Conservation (phyloP, 92 coral and sea anemone species). For the Micromussa lordhowensis region DNA sequence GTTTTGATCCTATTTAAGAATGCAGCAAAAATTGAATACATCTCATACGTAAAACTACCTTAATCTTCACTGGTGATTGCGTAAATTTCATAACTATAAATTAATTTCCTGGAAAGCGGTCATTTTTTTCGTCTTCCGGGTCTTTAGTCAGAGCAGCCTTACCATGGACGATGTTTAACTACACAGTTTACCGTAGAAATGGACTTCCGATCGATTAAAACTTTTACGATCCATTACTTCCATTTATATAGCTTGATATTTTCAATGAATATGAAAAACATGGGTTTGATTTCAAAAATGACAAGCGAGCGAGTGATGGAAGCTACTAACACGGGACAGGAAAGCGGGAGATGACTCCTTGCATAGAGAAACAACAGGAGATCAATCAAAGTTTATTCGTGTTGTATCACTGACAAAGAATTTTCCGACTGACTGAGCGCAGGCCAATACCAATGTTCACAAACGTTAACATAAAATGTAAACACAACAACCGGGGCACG, state of each 20-base stretch:
- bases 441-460: background rate
- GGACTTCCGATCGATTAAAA: background rate
- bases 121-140: background rate
- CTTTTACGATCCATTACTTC: background rate
- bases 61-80: too few relatives aligned
- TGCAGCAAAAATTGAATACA: too few relatives aligned
- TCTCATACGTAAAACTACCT: too few relatives aligned
- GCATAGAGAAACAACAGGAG: background rate
- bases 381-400: background rate
- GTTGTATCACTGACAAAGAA: background rate
- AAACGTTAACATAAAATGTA: background rate
- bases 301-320: background rate
- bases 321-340: background rate
- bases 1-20: too few relatives aligned
- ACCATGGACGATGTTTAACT: background rate
- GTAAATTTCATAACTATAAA: too few relatives aligned
- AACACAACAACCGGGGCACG: background rate
- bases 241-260: background rate
- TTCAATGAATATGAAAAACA: background rate
- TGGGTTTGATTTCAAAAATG: background rate
- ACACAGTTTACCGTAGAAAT: background rate
- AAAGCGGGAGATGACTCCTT: background rate
- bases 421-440: constrained; percentile 3
- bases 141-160: background rate
- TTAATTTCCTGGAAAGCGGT: background rate